phyloP scores from a whole-genome alignment of 2,888 invertebrate species.

The Loripinus fragilis region DNA sequence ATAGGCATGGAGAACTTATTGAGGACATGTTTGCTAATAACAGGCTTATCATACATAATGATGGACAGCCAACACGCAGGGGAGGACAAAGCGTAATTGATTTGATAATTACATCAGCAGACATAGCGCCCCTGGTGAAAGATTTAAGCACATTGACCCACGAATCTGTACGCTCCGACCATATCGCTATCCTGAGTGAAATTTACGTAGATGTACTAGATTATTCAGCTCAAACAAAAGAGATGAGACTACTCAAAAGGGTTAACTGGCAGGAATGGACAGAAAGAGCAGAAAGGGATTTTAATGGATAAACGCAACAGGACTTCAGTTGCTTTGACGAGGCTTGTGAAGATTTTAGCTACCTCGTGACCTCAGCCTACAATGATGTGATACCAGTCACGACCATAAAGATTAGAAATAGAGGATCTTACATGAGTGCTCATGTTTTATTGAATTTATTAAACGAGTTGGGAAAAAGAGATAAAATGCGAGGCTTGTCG shows the following conservation, averaged over 20 bases:
- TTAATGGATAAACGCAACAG: neutral
- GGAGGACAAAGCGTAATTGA: conserved; percentile 27
- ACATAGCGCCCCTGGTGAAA: neutral
- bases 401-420: neutral
- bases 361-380: neutral
- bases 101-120: conserved; percentile 10
- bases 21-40: conserved; percentile 24
- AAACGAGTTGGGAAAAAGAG: too few species aligned
- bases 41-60: conserved; percentile 21
- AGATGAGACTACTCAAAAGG: conserved; percentile 19
- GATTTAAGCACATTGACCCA: conserved; percentile 25
- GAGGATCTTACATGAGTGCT: too few species aligned
- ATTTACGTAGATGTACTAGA: neutral
- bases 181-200: conserved; percentile 17
- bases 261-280: conserved; percentile 23
- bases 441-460: too few species aligned
- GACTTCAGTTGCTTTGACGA: neutral
- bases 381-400: conserved; percentile 8
- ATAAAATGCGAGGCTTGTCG: too few species aligned
- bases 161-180: conserved; percentile 27
- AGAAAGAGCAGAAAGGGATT: neutral
- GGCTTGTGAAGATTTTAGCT: neutral
- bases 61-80: conserved; percentile 31
- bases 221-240: neutral
- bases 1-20: conserved; percentile 23